Evolutionary conservation across 2,113 vertebrate species (phyloP).

Genomic region (Euleptes europaea): DNA sequence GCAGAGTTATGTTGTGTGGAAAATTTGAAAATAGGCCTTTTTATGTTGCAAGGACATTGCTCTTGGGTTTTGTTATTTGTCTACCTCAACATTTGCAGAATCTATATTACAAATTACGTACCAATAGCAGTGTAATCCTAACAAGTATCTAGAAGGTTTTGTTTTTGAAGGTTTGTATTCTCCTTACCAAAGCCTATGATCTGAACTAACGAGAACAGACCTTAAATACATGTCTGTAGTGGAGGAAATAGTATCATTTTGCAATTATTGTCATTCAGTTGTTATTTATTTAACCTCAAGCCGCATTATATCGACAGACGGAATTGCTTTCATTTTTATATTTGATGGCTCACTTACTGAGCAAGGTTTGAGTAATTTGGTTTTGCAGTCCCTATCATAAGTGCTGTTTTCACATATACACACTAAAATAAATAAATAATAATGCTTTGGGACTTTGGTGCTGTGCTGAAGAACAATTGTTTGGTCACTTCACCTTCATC

Average conservation of each 20-base stretch:
- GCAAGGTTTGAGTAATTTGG: slow-evolving; percentile 31
- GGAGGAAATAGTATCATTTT: slow-evolving; percentile 62
- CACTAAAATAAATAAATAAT: neutral
- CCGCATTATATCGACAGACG: slow-evolving; percentile 64
- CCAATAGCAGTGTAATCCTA: slow-evolving; percentile 9
- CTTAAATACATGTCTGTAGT: slow-evolving; percentile 66
- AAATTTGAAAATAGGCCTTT: neutral
- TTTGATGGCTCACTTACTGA: slow-evolving; percentile 57
- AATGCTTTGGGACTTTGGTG: neutral
- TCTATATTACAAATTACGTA: slow-evolving; percentile 37
- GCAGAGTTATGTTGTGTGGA: neutral
- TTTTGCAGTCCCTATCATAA: neutral
- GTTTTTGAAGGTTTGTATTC: slow-evolving; percentile 33
- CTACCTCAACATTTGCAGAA: slow-evolving; percentile 31
- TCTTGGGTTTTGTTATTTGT: neutral
- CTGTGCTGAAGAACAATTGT: neutral
- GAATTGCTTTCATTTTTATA: slow-evolving; percentile 70
- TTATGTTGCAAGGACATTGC: neutral
- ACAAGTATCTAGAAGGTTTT: slow-evolving; percentile 13
- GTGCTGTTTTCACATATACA: neutral
- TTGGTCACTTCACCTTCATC: neutral
- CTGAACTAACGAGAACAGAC: slow-evolving; percentile 54
- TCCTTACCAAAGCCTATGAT: slow-evolving; percentile 37
- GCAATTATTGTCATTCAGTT: slow-evolving; percentile 67
- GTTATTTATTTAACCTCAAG: slow-evolving; percentile 71